Evolutionary conservation across 2,797 vertebrate genomes (phyloP), one percentile per base, ranked within the genome.

Genomic region (Melanotaenia pygmaea): DNA sequence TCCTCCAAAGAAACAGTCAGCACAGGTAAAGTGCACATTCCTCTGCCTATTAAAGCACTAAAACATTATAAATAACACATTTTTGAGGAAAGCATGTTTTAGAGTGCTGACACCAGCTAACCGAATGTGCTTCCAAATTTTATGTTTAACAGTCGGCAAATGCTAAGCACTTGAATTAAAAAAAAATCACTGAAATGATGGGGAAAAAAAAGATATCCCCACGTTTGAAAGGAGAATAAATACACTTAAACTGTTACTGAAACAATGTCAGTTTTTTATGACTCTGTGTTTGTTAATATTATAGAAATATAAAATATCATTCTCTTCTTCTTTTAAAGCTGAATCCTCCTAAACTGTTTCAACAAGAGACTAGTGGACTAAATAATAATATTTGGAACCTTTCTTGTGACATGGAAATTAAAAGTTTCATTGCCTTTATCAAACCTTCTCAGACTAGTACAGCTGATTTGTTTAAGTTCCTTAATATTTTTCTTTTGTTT

Each of bases 1-100:
- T 93, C 93, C 32, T 93, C 93, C 81, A 95, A 94, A 91, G 94
- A 95, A 88, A 92, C 93, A 30, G 88, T 82, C 72, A 91, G 38
- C 76, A 76, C 37, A 79, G 94, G 95, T 95, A 91, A 57, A 62
- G n/a, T 5, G 18, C 38, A 64, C 56, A 30, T 11, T 50, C 18
- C 13, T 66, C 30, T 51, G 7, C 59, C 20, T 50, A 38, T 72
- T 8, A 77, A 34, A 38, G 28, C 13, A 0, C 72, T 13, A 4
- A 28, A 13, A 40, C 40, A 18, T 63, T 3, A 59, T 1, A 37
- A 22, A 53, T 5, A 11, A 30, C 28, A 2, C 13, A 8, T 30
- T 12, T 32, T 59, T 66, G 32, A 12, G 59, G 37, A 24, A 22
- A 59, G 18, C 32, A 28, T 4, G 37, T 32, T 20, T 43, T n/a